These are phyloP conservation scores for Sipha flava DNA, from an alignment of 1,140 invertebrate genomes.

Conservation along the genomic window DNA sequence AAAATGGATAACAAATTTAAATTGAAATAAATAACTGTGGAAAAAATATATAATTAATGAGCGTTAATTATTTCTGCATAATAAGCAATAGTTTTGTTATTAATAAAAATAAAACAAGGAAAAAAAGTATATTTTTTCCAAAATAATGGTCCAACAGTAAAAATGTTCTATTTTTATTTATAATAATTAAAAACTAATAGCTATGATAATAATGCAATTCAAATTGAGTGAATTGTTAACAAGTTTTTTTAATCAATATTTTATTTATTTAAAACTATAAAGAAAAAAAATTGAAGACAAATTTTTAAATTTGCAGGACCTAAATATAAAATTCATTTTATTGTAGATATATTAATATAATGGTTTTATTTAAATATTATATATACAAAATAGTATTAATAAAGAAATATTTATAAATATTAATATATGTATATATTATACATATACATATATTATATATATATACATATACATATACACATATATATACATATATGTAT, in stretches of 20 bases:
- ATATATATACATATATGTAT: not conserved
- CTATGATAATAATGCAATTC: conserved; percentile 24
- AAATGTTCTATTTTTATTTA: not conserved
- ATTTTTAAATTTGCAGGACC: conserved; percentile 21
- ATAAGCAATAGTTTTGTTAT: conserved; percentile 22
- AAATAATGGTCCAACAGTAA: not conserved
- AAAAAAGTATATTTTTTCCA: not conserved
- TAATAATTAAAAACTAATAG: conserved; percentile 20
- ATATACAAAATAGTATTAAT: conserved; percentile 30
- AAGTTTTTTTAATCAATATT: conserved; percentile 1
- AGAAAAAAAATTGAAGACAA: conserved; percentile 17
- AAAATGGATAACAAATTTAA: conserved; percentile 15
- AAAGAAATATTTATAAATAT: conserved; percentile 29
- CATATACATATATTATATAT: not conserved
- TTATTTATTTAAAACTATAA: conserved; percentile 16
- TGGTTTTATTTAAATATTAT: conserved; percentile 21
- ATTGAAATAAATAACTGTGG: not conserved
- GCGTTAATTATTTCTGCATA: conserved; percentile 16
- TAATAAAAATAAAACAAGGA: conserved; percentile 1
- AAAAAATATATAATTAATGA: conserved; percentile 27
- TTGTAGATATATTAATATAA: conserved; percentile 5
- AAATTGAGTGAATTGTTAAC: conserved; percentile 23
- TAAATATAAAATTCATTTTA: conserved; percentile 29
- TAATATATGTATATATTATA: not conserved
- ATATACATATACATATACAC: not conserved